Evolutionary conservation across 2,888 invertebrate genomes (phyloP).

Genomic region (Brachynemurus nebulosus): DNA sequence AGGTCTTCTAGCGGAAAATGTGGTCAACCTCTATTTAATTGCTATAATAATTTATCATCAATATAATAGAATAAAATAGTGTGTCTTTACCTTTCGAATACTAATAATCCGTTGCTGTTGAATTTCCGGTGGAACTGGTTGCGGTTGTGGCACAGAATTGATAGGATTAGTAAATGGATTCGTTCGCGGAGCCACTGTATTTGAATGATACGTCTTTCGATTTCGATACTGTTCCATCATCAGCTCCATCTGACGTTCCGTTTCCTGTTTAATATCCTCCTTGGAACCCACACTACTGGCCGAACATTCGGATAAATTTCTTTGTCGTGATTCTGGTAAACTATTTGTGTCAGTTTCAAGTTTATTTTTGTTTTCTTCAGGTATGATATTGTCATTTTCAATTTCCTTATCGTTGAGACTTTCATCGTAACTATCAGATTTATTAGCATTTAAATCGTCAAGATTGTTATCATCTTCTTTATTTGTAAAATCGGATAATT

Average conservation of each 20-base stretch:
- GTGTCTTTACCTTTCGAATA: conserved; percentile 55
- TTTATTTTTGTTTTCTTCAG: conserved; percentile 14
- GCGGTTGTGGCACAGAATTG: conserved; percentile 35
- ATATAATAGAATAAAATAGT: not conserved
- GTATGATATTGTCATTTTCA: not conserved
- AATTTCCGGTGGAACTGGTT: conserved; percentile 67
- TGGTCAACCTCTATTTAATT: no score
- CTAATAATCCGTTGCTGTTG: conserved; percentile 70
- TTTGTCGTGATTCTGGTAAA: conserved; percentile 1
- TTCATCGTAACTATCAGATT: not conserved
- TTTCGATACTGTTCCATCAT: conserved; percentile 39
- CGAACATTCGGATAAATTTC: conserved; percentile 16
- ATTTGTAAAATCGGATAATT: conserved; percentile 5
- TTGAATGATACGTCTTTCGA: conserved; percentile 30
- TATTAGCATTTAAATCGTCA: no score
- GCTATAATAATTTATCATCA: no score
- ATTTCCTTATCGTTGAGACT: not conserved
- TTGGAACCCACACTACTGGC: conserved; percentile 28
- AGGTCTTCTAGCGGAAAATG: no score
- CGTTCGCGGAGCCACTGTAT: conserved; percentile 18
- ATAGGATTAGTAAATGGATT: conserved; percentile 26
- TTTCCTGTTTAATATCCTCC: conserved; percentile 23
- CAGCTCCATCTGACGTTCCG: conserved; percentile 32
- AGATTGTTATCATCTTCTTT: not conserved
- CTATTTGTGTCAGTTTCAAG: not conserved